Base-by-base conservation (phyloP, 2,797 vertebrate species). In the Anas acuta region DNA sequence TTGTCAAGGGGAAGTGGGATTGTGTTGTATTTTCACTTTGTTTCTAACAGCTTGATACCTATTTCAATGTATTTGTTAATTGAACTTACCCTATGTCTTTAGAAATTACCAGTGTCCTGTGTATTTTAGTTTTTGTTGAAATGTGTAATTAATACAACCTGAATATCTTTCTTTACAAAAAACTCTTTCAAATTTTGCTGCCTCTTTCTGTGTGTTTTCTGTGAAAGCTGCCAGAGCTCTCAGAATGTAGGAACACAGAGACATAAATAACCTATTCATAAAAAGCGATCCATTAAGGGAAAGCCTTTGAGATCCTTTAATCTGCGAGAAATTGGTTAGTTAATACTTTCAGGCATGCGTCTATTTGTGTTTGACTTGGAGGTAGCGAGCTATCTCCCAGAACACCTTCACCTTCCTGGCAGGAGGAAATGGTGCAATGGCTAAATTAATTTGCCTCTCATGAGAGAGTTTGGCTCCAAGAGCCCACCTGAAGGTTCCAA, bases 271-370 rank as follows among this genome's bases (percentile, higher is more conserved):
- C 81, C 78, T 90, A 43, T 84, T 95, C 72, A 83, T 80, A 62
- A 83, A 89, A 94, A 72, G 49, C 28, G 33, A 83, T 77, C 78
- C 81, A 78, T 85, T 92, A 77, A 84, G 62, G 84, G 49, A 90
- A 93, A 87, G 81, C 90, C 86, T 90, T 83, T 90, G 86, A 89
- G 77, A 94, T 95, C 89, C 89, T 78, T 93, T 88, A 92, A 93
- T 92, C 93, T 96, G 72, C 45, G 84, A 87, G 83, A 87, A 92
- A 88, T 90, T 73, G 81, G 81, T 85, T 85, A 13, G 65, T 89
- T 95, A 91, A 90, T 90, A 25, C 91, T 79, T 41, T 65, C 71
- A 87, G 71, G 77, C 80, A 23, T 82, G 80, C 49, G 43, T 88
- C 17, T 65, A 67, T 93, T 43, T 86, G 9, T 47, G 47, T 92